Percentiles rank a stretch among this genome's conserved stretches.
Conservation (phyloP, 2,113 vertebrate genomes). For the Leuciscus idus region DNA sequence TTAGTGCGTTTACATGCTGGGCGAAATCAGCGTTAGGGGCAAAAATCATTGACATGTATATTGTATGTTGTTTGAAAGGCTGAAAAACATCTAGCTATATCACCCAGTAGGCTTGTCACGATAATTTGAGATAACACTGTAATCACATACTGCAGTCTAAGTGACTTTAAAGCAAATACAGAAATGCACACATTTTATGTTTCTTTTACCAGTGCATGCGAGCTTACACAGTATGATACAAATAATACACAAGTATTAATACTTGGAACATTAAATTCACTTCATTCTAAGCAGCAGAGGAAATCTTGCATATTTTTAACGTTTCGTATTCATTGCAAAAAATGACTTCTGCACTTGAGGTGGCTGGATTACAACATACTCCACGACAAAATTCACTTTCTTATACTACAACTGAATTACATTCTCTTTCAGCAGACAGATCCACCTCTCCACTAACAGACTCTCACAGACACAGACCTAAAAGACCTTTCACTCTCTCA, state of each 20-base stretch:
- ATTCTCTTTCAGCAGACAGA: background rate
- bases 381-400: background rate
- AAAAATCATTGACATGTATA: too few relatives aligned
- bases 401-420: background rate
- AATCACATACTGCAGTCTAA: background rate
- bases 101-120: background rate
- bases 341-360: background rate
- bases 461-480: background rate
- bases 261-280: background rate
- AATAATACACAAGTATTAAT: background rate
- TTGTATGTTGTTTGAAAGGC: background rate
- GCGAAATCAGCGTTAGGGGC: too few relatives aligned
- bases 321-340: background rate
- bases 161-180: background rate
- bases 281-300: background rate
- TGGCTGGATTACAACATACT: background rate
- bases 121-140: background rate
- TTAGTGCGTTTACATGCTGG: too few relatives aligned
- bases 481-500: background rate
- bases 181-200: background rate
- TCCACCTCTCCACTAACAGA: background rate
- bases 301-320: background rate
- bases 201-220: background rate
- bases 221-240: background rate
- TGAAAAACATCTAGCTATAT: background rate